A percentile compares a stretch with the other conserved stretches of the same genome.
These are phyloP conservation scores for Erebia ligea DNA, from an alignment of 2,888 invertebrate genomes.

Conservation along the genomic window DNA sequence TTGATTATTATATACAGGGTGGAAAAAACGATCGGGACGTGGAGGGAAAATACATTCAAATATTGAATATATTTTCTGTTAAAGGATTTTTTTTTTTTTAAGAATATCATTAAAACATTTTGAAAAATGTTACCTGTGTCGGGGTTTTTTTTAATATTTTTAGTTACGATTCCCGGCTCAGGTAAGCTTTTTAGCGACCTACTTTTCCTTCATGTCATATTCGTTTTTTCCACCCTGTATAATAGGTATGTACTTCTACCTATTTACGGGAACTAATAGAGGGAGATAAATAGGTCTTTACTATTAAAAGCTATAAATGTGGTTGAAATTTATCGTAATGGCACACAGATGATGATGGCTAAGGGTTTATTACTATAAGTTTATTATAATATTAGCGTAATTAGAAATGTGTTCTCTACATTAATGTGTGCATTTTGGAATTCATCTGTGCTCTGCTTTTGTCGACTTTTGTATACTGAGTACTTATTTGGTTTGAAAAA, in stretches of 20 bases:
- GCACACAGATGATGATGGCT: background rate
- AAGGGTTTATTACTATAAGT: slow-evolving; percentile 3
- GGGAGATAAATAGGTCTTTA: background rate
- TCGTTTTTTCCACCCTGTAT: too few relatives aligned
- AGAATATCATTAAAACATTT: too few relatives aligned
- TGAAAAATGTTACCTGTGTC: too few relatives aligned
- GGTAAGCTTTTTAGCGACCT: too few relatives aligned
- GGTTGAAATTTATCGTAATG: background rate
- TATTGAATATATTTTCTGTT: too few relatives aligned
- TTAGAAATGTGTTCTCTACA: background rate
- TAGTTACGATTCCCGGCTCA: too few relatives aligned
- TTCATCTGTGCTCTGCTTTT: slow-evolving; percentile 3
- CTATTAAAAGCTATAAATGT: background rate
- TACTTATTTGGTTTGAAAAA: slow-evolving; percentile 7
- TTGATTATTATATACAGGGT: background rate
- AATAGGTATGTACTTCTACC: background rate
- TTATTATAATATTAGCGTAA: background rate
- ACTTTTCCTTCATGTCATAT: too few relatives aligned
- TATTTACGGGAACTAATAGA: background rate
- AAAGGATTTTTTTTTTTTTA: too few relatives aligned
- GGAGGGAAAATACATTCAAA: too few relatives aligned
- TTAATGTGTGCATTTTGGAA: background rate
- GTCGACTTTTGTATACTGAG: slow-evolving; percentile 1
- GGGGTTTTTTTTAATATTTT: too few relatives aligned
- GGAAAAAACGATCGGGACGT: background rate